Base-by-base conservation (phyloP, 2,888 invertebrate species). In the Microplitis deprimator region DNA sequence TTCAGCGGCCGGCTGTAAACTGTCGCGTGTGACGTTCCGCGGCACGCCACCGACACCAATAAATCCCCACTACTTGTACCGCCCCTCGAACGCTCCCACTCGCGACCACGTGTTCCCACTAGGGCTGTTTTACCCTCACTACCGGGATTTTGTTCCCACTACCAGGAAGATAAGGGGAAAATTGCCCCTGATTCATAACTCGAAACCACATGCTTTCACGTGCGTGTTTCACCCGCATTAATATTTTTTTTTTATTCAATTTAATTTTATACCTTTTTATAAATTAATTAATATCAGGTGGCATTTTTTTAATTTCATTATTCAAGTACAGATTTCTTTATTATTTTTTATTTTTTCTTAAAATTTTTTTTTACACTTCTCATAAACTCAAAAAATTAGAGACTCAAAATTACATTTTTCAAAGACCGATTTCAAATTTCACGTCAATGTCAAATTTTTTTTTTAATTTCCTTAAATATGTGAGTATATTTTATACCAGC, bases 1-100 rank as follows among this genome's bases (percentile, higher is more conserved):
- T 80, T 82, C 86, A 86, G 83, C 84, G 83, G 87, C 85, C 87
- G 87, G 85, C 86, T 85, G 87, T 88, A 87, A 89, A 89, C 89
- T 89, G 89, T 86, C 89, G 89, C 89, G 89, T 89, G 89, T 85
- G 84, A 69, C 77, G 73, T 84, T 84, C 67, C 84, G 84, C 85
- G 84, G 86, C 88, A 87, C 86, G 88, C 88, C 85, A 88, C 85
- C 85, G 72, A 78, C 81, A 80, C 80, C 81, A 83, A 84, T 82
- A 81, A 82, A 83, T 76, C 80, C 80, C 80, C 83, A 79, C 83
- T 81, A 78, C 81, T 79, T 72, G 38, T 76, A 80, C 76, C 80
- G 10, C 76, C 59, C 73, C 73, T 67, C 72, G 6, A 59, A 6
- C 41, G 20, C 50, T n/a, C 59, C 73, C 50, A 50, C 50, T 13